Conservation (phyloP, 2,888 invertebrate genomes). For the Drosophila ezoana region DNA sequence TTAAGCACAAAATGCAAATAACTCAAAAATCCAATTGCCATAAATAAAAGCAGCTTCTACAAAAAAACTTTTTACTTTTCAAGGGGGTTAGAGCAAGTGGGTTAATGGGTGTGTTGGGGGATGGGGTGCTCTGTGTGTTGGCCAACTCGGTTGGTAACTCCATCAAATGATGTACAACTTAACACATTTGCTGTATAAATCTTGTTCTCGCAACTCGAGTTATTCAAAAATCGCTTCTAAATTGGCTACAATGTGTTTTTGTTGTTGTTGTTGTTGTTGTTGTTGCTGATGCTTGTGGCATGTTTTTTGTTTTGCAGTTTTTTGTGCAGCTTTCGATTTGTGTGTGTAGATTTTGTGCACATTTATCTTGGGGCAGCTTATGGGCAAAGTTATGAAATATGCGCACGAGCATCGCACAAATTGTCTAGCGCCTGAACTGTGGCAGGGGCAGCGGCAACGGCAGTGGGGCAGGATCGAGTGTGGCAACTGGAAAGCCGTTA, state of each 20-base stretch:
- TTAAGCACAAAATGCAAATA: constrained; percentile 26
- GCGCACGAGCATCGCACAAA: constrained; percentile 76
- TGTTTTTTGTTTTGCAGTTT: constrained; percentile 60
- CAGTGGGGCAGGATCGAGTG: background rate
- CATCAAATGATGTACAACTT: constrained; percentile 84
- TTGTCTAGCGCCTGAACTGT: constrained; percentile 52
- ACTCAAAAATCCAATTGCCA: constrained; percentile 77
- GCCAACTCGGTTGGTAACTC: constrained; percentile 67
- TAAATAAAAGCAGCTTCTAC: constrained; percentile 57
- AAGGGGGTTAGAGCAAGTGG: background rate
- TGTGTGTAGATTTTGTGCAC: constrained; percentile 81
- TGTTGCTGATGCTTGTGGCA: constrained; percentile 35
- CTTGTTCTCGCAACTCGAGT: constrained; percentile 79
- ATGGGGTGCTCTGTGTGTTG: constrained; percentile 1
- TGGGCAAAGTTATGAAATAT: constrained; percentile 83
- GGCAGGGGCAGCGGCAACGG: background rate
- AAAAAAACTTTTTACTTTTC: constrained; percentile 49
- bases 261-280: constrained; percentile 39
- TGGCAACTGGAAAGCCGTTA: constrained; percentile 31
- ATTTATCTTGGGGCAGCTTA: constrained; percentile 83
- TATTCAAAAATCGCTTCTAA: constrained; percentile 83
- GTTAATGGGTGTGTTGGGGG: background rate
- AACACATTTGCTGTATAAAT: constrained; percentile 83
- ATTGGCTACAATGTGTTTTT: constrained; percentile 75
- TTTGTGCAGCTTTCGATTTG: constrained; percentile 81